A percentile compares a stretch with the other conserved stretches of the same genome.
Evolutionary conservation across 2,113 vertebrate species (phyloP).

Genomic region (Aptenodytes forsteri): DNA sequence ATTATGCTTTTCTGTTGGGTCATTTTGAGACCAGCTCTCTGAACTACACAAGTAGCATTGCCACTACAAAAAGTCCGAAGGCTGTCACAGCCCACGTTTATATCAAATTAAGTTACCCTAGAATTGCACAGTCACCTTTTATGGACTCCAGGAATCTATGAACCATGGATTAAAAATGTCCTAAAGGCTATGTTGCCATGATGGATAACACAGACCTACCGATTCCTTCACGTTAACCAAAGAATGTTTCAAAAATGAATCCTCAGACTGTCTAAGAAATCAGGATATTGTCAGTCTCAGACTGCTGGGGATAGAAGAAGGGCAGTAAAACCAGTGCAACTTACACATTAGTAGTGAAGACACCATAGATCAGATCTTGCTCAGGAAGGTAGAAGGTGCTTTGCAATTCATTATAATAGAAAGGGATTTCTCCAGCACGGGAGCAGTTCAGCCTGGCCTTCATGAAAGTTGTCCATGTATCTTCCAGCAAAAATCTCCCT

Average conservation of each 20-base stretch:
- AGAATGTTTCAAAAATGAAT: background rate
- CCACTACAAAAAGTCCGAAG: background rate
- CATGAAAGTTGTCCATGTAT: conserved; percentile 92
- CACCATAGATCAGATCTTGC: conserved; percentile 88
- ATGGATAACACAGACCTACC: background rate
- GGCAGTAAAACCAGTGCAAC: conserved; percentile 24
- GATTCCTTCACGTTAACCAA: background rate
- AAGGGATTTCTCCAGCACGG: conserved; percentile 87
- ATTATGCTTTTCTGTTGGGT: background rate
- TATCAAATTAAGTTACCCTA: background rate
- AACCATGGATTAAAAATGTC: background rate
- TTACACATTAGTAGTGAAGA: conserved; percentile 92
- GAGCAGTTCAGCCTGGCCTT: conserved; percentile 90
- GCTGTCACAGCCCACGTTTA: background rate
- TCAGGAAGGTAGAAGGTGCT: conserved; percentile 89
- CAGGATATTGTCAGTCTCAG: background rate
- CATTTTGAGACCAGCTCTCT: background rate
- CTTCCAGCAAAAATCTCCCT: conserved; percentile 88
- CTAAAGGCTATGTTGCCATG: background rate
- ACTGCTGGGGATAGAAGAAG: background rate
- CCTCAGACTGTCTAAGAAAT: background rate
- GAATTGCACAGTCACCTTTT: background rate
- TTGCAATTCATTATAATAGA: conserved; percentile 91
- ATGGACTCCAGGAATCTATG: background rate
- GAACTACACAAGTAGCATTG: background rate